Evolutionary conservation across 2,113 vertebrate genomes (phyloP), one percentile per base, ranked within the genome.

Genomic region (Maccullochella peelii): DNA sequence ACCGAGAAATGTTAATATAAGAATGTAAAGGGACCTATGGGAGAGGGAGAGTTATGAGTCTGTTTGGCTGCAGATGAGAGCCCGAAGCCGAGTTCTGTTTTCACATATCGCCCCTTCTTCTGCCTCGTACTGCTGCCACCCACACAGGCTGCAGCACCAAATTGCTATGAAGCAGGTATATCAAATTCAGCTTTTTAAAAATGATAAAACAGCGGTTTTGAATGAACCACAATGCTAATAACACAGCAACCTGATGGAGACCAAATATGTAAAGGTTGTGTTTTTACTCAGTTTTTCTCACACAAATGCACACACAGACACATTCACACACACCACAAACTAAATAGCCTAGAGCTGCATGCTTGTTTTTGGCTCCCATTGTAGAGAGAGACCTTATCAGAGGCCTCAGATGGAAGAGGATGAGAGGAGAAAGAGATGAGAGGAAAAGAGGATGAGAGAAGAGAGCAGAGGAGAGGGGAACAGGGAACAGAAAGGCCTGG

Each of bases 401-500:
- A 88, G 89, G 90, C 87, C 89, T 93, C 88, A 82, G 90, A 93
- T 90, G 87, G 92, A 91, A 83, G 73, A 84, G 86, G 89, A 90
- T 90, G 92, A 93, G 91, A 91, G 70, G 90, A 91, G 86, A 83
- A 78, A 81, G 81, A 86, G 89, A 91, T 88, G 88, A 91, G 91
- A 92, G 89, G 82, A 91, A 78, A 73, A 89, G 85, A 88, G 84
- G 91, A 92, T 89, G 89, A 93, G 90, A 92, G 89, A 86, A 69
- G 83, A 88, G 91, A 90, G 87, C 87, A 87, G 72, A 90, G 83
- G 85, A 90, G 83, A 89, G 72, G 88, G 89, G 89, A 89, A 58
- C 77, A 78, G 88, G 86, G 89, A 94, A 91, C 87, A 91, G 89
- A 90, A 87, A 92, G 88, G 92, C 94, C 93, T 90, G 80, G 73